phyloP scores from a whole-genome alignment of 2,113 vertebrate species.

The Stegastes partitus region DNA sequence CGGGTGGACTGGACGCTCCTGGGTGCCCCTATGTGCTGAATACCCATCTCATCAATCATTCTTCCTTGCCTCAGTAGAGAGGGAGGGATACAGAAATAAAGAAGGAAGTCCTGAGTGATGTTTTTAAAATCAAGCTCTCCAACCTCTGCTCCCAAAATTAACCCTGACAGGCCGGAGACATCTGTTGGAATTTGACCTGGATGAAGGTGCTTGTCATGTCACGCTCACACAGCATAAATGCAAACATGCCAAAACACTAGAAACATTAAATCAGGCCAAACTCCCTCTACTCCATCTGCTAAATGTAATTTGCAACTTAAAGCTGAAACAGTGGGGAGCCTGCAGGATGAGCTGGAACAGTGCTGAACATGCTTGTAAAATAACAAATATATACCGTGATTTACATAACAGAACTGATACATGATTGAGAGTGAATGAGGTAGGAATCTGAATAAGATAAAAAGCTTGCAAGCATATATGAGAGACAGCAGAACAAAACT shows the following conservation, averaged over 20 bases:
- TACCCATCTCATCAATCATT: conserved; percentile 85
- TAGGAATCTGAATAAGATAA: too few species aligned
- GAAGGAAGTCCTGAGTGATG: conserved; percentile 63
- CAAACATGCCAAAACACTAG: neutral
- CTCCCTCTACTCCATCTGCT: neutral
- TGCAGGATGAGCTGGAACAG: too few species aligned
- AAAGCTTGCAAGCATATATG: too few species aligned
- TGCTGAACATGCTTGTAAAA: too few species aligned
- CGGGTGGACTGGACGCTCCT: conserved; percentile 76
- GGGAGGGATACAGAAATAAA: conserved; percentile 58
- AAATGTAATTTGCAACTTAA: too few species aligned
- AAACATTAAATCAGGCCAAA: neutral
- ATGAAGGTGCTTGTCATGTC: conserved; percentile 48
- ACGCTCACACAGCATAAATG: neutral
- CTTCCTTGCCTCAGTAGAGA: conserved; percentile 64
- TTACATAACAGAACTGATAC: too few species aligned
- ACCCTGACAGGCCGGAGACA: conserved; percentile 68
- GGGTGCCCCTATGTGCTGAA: conserved; percentile 75
- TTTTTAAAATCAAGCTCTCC: conserved; percentile 68
- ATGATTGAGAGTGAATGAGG: too few species aligned
- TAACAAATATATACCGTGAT: too few species aligned
- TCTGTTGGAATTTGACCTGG: conserved; percentile 63
- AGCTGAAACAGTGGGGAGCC: too few species aligned
- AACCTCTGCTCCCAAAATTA: conserved; percentile 69
- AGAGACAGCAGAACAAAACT: too few species aligned